Percentiles rank a stretch among this genome's conserved stretches.
phyloP scores from a whole-genome alignment of 2,113 vertebrate species.

The Cairina moschata region DNA sequence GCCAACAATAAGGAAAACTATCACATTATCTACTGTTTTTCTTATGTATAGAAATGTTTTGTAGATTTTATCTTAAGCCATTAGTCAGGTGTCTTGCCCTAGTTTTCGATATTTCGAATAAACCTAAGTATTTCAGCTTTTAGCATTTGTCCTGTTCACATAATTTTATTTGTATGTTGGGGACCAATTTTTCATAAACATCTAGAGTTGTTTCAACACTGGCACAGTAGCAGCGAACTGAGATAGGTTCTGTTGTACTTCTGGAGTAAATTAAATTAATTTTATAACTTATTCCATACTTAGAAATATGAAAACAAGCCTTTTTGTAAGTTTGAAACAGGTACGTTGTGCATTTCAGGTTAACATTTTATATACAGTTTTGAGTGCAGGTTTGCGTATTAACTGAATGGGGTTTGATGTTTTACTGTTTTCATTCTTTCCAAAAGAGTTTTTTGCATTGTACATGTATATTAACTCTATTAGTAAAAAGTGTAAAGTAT shows the following conservation, averaged over 20 bases:
- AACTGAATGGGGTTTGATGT: neutral
- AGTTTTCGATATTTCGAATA: neutral
- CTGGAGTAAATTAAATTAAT: neutral
- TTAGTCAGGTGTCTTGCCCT: neutral
- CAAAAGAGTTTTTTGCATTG: neutral
- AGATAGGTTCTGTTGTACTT: neutral
- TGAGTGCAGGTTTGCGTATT: conserved; percentile 5
- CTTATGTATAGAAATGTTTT: neutral
- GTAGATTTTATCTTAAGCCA: neutral
- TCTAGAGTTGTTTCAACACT: neutral
- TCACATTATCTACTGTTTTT: neutral
- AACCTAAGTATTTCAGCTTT: neutral
- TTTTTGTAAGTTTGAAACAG: neutral
- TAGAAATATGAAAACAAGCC: neutral
- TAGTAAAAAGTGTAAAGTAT: neutral
- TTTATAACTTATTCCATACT: neutral
- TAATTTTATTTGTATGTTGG: neutral
- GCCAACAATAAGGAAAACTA: neutral
- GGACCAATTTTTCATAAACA: neutral
- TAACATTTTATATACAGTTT: neutral
- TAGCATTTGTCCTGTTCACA: neutral
- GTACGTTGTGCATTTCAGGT: neutral
- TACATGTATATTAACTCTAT: neutral
- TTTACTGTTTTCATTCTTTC: conserved; percentile 22
- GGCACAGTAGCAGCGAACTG: neutral